A percentile compares a stretch with the other conserved stretches of the same genome.
These are phyloP conservation scores for Bradypodion pumilum DNA, from an alignment of 2,797 vertebrate genomes.

Conservation along the genomic window DNA sequence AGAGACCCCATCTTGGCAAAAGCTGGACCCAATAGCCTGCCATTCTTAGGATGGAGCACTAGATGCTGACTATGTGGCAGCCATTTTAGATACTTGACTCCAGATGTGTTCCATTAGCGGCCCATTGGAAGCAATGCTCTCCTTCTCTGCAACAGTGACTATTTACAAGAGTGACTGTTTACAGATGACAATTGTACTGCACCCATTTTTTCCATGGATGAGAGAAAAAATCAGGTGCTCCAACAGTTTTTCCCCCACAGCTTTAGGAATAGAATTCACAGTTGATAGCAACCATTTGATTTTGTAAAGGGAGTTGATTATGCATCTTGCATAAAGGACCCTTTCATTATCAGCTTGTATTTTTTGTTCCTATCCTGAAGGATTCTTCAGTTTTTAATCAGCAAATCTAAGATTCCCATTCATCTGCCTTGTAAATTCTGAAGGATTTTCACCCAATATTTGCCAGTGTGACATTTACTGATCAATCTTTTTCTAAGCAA, in stretches of 20 bases:
- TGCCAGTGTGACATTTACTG: not conserved
- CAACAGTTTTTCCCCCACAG: accelerated
- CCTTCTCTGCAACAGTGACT: not conserved
- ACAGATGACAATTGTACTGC: not conserved
- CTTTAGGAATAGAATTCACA: not conserved
- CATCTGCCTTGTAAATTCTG: constrained; percentile 3
- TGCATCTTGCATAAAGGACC: constrained; percentile 42
- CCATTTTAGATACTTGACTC: not conserved
- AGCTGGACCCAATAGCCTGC: too few relatives aligned
- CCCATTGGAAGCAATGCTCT: not conserved
- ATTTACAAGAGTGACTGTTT: not conserved
- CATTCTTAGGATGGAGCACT: not conserved
- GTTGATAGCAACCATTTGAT: constrained; percentile 23
- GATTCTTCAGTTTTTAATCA: constrained; percentile 18
- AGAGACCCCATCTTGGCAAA: not conserved
- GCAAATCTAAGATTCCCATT: constrained; percentile 12
- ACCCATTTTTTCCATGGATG: not conserved
- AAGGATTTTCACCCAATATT: not conserved
- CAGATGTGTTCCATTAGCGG: not conserved
- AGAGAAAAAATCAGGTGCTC: not conserved
- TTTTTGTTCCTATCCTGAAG: constrained; percentile 32
- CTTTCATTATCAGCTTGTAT: constrained; percentile 39
- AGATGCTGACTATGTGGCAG: not conserved
- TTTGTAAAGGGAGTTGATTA: constrained; percentile 56
- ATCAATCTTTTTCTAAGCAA: not conserved